Evolutionary conservation across 2,113 vertebrate genomes (phyloP).

Genomic region (Plecturocebus donacophilus): DNA sequence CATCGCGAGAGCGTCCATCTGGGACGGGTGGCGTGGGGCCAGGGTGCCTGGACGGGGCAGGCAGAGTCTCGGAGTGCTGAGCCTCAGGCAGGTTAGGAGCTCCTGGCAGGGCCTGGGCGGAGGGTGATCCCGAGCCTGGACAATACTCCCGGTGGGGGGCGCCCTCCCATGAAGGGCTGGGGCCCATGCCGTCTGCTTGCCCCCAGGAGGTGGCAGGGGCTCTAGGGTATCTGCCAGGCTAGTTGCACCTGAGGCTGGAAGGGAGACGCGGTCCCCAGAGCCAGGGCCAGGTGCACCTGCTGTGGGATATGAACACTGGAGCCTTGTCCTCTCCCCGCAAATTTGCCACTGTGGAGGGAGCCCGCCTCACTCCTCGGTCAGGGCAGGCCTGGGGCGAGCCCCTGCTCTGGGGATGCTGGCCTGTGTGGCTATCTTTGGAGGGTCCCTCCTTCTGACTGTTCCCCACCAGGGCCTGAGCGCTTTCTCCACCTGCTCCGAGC

Average conservation of each 20-base stretch:
- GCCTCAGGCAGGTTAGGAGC: neutral
- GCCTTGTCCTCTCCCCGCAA: neutral
- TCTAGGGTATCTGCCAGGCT: neutral
- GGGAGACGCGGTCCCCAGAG: no score
- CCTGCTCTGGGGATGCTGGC: no score
- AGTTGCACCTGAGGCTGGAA: neutral
- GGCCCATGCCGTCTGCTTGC: neutral
- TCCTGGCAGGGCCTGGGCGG: neutral
- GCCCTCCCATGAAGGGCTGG: no score
- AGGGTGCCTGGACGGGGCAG: neutral
- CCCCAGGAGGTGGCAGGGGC: neutral
- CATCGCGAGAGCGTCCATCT: neutral
- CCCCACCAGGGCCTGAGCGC: neutral
- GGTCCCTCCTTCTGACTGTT: neutral
- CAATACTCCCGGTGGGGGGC: no score
- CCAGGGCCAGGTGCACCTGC: no score
- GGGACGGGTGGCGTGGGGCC: neutral
- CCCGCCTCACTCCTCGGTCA: neutral
- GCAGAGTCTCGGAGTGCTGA: neutral
- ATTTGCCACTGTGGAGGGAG: neutral
- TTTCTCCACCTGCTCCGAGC: neutral
- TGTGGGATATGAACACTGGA: neutral
- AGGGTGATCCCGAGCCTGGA: neutral
- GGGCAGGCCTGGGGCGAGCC: no score
- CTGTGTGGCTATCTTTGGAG: neutral